phyloP scores from a whole-genome alignment of 2,797 vertebrate species.

The Morus bassanus region DNA sequence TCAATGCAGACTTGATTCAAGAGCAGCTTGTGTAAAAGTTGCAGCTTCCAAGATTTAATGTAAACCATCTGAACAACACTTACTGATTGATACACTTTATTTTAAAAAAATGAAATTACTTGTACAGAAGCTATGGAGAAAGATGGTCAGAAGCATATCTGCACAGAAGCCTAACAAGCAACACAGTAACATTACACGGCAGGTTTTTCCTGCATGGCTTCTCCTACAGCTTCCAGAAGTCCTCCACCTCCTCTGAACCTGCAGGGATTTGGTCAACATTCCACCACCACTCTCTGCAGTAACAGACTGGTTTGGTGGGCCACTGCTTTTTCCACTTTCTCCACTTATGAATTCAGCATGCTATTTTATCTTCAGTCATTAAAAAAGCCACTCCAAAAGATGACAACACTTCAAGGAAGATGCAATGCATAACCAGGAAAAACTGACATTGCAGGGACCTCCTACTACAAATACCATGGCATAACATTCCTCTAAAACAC shows the following conservation, averaged over 20 bases:
- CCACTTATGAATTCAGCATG: background rate
- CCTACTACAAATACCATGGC: background rate
- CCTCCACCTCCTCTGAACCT: background rate
- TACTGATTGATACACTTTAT: background rate
- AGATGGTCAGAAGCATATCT: background rate
- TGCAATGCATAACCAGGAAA: background rate
- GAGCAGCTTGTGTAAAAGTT: background rate
- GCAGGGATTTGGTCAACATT: background rate
- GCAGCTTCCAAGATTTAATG: background rate
- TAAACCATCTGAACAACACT: too few relatives aligned
- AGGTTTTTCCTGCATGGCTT: background rate
- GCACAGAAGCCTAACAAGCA: background rate
- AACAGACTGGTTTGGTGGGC: too few relatives aligned
- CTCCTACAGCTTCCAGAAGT: background rate
- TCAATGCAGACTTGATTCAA: background rate
- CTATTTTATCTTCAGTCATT: background rate
- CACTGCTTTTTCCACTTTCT: background rate
- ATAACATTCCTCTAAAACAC: background rate
- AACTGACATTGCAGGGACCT: background rate
- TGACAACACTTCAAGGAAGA: background rate
- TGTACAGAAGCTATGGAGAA: background rate
- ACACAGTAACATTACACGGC: rapidly evolving
- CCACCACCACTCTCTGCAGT: rapidly evolving
- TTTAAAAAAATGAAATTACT: background rate
- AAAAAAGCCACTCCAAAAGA: background rate